These are phyloP conservation scores for Gymnoscopelus microlampas DNA, from an alignment of 2,797 vertebrate species.

Conservation along the genomic window DNA sequence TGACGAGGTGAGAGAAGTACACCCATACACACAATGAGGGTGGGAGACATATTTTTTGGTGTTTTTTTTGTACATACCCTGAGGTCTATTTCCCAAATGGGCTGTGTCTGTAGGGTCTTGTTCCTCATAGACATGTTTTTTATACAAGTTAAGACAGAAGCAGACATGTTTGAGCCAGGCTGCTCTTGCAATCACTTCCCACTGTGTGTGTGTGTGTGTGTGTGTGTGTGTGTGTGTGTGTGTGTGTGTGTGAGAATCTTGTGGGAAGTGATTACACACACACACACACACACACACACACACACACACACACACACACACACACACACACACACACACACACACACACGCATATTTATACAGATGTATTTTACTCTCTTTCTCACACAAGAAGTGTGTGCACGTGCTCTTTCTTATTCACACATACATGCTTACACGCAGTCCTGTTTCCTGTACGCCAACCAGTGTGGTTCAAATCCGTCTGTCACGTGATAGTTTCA, in stretches of 20 bases:
- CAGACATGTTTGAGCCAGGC: not conserved
- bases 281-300: not conserved
- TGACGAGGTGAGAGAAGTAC: conserved; percentile 86
- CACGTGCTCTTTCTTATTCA: too few relatives aligned
- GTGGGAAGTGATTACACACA: not conserved
- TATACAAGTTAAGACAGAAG: too few relatives aligned
- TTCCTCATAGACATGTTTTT: too few relatives aligned
- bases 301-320: not conserved
- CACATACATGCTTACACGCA: too few relatives aligned
- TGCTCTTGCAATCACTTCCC: not conserved
- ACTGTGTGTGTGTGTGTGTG: not conserved
- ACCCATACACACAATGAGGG: conserved; percentile 4
- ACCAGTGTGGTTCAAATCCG: too few relatives aligned
- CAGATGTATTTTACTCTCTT: not conserved
- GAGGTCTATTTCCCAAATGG: too few relatives aligned
- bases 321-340: not conserved
- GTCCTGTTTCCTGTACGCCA: too few relatives aligned
- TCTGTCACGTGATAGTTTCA: too few relatives aligned
- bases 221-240: not conserved
- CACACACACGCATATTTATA: not conserved
- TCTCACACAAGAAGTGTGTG: too few relatives aligned
- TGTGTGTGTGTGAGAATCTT: not conserved
- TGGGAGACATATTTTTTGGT: not conserved
- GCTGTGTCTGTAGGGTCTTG: too few relatives aligned
- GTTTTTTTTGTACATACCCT: too few relatives aligned